Evolutionary conservation across 1,140 invertebrate species (phyloP), one percentile per base, ranked within the genome.

Genomic region (Pectinophora gossypiella): DNA sequence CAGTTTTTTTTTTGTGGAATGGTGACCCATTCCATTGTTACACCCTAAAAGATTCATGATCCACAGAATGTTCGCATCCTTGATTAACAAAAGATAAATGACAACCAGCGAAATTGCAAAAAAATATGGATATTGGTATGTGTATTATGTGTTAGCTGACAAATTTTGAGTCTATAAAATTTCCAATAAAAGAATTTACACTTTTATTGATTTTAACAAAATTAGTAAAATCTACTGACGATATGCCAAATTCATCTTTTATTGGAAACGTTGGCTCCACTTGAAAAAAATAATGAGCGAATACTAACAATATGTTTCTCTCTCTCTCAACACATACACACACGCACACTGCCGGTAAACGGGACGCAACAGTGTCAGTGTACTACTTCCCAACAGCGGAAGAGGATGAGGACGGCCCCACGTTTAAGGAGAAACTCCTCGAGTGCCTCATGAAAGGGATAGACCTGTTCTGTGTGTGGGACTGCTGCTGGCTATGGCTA

Each of bases 381-480:
- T 96, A 96, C 94, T 95, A 95, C 94, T 96, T 96, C 92, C 92
- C 94, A 91, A 93, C 94, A 94, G 91, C 91, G 72, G 90, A 92
- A 85, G 95, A 97, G 81, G 95, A 96, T 83, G 95, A 97, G 74
- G 95, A 96, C 80, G 94, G 94, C 62, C 94, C 95, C 13, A 97
- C 94, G 38, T 90, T 96, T 55, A 97, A 96, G 86, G 95, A 97
- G 78, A 95, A 92, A 77, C 88, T 94, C 36, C 85, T 96, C 59
- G 93, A 93, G 59, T 88, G 89, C 67, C 89, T 93, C 54, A 89
- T 96, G 56, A 93, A 93, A 71, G 91, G 93, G 59, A 95, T 98
- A 69, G 96, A 98, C 88, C 91, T 97, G 58, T 96, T 98, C 88
- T 99, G 97, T 90, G 95, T 98, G 47, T 99, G 97, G 97, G 96